These are phyloP conservation scores for Tokudaia muenninki DNA, from an alignment of 2,797 vertebrate species.

Conservation along the genomic window DNA sequence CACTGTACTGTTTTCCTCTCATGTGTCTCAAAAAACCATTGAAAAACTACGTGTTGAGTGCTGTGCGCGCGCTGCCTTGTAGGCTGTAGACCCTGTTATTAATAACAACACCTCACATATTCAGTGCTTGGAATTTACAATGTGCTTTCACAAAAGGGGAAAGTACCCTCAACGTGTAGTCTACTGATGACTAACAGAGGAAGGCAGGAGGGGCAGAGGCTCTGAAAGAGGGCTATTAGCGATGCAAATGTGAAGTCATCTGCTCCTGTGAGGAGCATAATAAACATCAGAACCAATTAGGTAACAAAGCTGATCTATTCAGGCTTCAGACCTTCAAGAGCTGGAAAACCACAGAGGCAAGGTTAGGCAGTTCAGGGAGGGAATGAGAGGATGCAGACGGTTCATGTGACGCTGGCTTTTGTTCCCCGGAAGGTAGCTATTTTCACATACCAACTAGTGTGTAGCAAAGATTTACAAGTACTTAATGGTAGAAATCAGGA, in stretches of 20 bases:
- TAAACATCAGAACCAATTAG: constrained; percentile 69
- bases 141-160: constrained; percentile 58
- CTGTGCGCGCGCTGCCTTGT: background rate
- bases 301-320: constrained; percentile 55
- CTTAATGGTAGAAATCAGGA: constrained; percentile 43
- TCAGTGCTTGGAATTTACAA: constrained; percentile 63
- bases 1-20: constrained; percentile 40
- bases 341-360: constrained; percentile 25
- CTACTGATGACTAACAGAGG: constrained; percentile 70
- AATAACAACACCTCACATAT: constrained; percentile 61
- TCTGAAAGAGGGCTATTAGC: constrained; percentile 69
- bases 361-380: background rate
- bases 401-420: constrained; percentile 24
- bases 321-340: constrained; percentile 50
- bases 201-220: constrained; percentile 49
- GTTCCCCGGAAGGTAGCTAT: constrained; percentile 9
- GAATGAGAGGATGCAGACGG: constrained; percentile 29
- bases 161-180: constrained; percentile 54
- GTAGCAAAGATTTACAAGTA: constrained; percentile 37
- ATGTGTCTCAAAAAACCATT: constrained; percentile 40
- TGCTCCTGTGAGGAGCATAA: constrained; percentile 75
- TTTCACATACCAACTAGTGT: constrained; percentile 29
- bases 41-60: constrained; percentile 40
- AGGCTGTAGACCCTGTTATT: constrained; percentile 48
- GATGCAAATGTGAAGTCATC: constrained; percentile 71